phyloP scores from a whole-genome alignment of 2,797 vertebrate species.

The Cyclura pinguis region DNA sequence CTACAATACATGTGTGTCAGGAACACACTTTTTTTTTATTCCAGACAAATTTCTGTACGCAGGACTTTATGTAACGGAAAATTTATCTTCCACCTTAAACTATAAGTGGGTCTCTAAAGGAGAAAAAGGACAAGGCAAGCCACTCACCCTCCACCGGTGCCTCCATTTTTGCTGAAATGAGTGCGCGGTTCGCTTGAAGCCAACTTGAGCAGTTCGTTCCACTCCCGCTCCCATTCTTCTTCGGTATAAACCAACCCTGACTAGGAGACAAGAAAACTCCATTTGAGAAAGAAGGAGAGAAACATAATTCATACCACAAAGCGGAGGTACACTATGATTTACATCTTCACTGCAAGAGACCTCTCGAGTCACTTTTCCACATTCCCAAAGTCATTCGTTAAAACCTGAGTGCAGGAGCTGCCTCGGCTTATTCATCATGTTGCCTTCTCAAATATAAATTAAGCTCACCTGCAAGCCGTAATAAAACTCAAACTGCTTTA shows the following conservation, averaged over 20 bases:
- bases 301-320: fast-evolving
- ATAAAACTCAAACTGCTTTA: neutral
- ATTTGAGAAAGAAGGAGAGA: neutral
- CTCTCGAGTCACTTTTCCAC: fast-evolving
- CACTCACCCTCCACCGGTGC: conserved; percentile 92
- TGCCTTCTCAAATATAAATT: neutral
- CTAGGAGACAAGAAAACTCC: conserved; percentile 75
- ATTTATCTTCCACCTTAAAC: neutral
- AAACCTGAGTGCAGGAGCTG: neutral
- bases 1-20: neutral
- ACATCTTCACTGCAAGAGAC: neutral
- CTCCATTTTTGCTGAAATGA: conserved; percentile 94
- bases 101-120: fast-evolving
- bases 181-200: conserved; percentile 97
- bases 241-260: conserved; percentile 98
- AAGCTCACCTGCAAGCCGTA: neutral
- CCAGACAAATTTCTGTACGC: neutral
- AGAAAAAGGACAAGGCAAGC: fast-evolving
- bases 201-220: conserved; percentile 97
- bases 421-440: neutral
- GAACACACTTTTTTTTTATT: neutral
- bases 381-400: neutral
- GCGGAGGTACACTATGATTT: fast-evolving
- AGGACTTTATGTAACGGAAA: neutral
- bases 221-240: conserved; percentile 97